A percentile compares a stretch with the other conserved stretches of the same genome.
Evolutionary conservation across 1,140 invertebrate species (phyloP).

Genomic region (Cyclargus thomasi): DNA sequence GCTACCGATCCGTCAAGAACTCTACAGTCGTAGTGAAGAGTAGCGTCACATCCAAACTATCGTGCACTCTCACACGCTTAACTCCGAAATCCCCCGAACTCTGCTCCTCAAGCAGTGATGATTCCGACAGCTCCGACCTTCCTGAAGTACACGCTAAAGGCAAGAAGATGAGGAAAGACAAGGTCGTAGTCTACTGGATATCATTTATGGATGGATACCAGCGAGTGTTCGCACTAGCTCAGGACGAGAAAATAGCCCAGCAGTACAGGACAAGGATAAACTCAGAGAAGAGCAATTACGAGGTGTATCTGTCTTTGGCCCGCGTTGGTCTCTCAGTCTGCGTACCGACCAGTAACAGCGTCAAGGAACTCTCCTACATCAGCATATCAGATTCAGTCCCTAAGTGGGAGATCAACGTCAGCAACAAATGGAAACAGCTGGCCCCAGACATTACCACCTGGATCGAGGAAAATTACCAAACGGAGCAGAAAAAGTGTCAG

Average conservation of each 20-base stretch:
- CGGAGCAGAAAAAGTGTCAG: slow-evolving; percentile 81
- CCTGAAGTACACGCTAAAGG: slow-evolving; percentile 50
- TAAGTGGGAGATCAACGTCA: slow-evolving; percentile 88
- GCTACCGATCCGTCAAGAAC: slow-evolving; percentile 79
- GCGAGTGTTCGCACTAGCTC: slow-evolving; percentile 86
- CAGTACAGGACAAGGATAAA: slow-evolving; percentile 82
- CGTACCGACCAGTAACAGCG: slow-evolving; percentile 54
- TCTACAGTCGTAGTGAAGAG: slow-evolving; percentile 61
- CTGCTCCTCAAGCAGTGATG: slow-evolving; percentile 72
- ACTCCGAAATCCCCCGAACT: slow-evolving; percentile 66
- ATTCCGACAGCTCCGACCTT: slow-evolving; percentile 72
- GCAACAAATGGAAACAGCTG: slow-evolving; percentile 85
- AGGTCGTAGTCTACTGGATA: slow-evolving; percentile 87
- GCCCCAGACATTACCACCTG: slow-evolving; percentile 85
- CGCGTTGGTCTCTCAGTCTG: slow-evolving; percentile 83
- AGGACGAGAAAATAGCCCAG: slow-evolving; percentile 84
- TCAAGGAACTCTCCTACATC: slow-evolving; percentile 80
- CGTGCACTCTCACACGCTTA: slow-evolving; percentile 67
- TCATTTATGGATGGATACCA: slow-evolving; percentile 86
- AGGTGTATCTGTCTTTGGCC: slow-evolving; percentile 82
- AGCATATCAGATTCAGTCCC: slow-evolving; percentile 82
- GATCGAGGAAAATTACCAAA: slow-evolving; percentile 87
- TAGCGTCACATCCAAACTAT: slow-evolving; percentile 70
- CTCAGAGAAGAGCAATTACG: slow-evolving; percentile 80
- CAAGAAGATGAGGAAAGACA: slow-evolving; percentile 74